Conservation (phyloP, 2,797 vertebrate genomes). For the Miichthys miiuy region DNA sequence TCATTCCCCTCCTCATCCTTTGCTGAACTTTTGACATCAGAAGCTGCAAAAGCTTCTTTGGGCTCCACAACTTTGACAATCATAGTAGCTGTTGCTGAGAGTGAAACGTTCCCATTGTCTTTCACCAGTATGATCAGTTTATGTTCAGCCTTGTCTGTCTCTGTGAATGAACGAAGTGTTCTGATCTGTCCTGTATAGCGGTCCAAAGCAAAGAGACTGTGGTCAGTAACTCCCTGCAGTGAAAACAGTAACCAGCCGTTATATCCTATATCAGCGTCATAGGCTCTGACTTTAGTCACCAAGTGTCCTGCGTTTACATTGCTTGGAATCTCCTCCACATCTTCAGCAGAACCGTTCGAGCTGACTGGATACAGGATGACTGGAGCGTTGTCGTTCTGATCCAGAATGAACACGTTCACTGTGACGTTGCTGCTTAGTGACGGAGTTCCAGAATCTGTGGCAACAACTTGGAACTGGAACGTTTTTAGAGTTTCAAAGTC, state of each 20-base stretch:
- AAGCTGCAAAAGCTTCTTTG: too few relatives aligned
- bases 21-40: too few relatives aligned
- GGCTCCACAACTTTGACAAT: too few relatives aligned
- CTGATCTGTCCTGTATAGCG: slow-evolving; percentile 66
- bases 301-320: slow-evolving; percentile 72
- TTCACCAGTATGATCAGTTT: too few relatives aligned
- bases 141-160: slow-evolving; percentile 42
- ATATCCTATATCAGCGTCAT: slow-evolving; percentile 77
- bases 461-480: slow-evolving; percentile 79
- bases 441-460: slow-evolving; percentile 22
- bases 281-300: slow-evolving; percentile 74
- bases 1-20: background rate
- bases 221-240: slow-evolving; percentile 49
- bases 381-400: slow-evolving; percentile 87
- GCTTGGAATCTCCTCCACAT: slow-evolving; percentile 73
- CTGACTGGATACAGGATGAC: slow-evolving; percentile 76
- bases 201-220: slow-evolving; percentile 64
- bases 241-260: slow-evolving; percentile 76
- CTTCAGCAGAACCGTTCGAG: slow-evolving; percentile 73
- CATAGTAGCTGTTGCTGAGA: too few relatives aligned
- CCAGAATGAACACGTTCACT: slow-evolving; percentile 35
- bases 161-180: slow-evolving; percentile 55
- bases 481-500: slow-evolving; percentile 86
- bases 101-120: too few relatives aligned
- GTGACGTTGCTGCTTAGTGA: too few relatives aligned